Evolutionary conservation across 2,113 vertebrate species (phyloP).

Genomic region (Sarotherodon lohbergeri): DNA sequence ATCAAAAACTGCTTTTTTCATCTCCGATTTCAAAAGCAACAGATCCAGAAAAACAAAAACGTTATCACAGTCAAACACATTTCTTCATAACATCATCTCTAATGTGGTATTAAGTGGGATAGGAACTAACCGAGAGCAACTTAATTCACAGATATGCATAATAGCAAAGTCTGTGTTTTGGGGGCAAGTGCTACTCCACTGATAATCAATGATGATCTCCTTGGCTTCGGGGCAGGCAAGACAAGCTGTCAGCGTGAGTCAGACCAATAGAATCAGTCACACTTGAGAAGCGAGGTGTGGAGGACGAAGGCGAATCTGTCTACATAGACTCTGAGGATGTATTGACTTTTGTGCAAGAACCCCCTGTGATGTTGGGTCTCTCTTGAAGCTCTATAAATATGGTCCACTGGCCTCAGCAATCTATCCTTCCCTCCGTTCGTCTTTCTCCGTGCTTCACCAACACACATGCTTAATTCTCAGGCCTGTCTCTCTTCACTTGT

Average conservation of each 20-base stretch:
- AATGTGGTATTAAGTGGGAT: neutral
- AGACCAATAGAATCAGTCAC: conserved; percentile 42
- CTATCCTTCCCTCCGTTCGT: neutral
- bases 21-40: neutral
- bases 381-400: neutral
- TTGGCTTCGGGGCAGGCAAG: conserved; percentile 6
- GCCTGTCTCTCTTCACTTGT: neutral
- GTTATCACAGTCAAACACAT: conserved; percentile 36
- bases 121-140: neutral
- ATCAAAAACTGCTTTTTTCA: neutral
- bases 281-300: conserved; percentile 21
- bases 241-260: conserved; percentile 14
- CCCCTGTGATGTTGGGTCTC: neutral
- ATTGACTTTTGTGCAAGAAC: conserved; percentile 14
- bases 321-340: conserved; percentile 3
- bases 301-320: neutral
- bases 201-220: conserved; percentile 44
- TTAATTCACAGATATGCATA: conserved; percentile 17
- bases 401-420: neutral
- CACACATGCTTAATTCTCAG: neutral
- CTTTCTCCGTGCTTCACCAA: neutral
- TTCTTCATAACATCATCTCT: neutral
- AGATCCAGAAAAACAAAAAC: neutral
- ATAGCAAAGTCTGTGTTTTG: conserved; percentile 1
- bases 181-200: neutral